phyloP scores from a whole-genome alignment of 2,113 vertebrate genomes.

The Percopsis transmontana region DNA sequence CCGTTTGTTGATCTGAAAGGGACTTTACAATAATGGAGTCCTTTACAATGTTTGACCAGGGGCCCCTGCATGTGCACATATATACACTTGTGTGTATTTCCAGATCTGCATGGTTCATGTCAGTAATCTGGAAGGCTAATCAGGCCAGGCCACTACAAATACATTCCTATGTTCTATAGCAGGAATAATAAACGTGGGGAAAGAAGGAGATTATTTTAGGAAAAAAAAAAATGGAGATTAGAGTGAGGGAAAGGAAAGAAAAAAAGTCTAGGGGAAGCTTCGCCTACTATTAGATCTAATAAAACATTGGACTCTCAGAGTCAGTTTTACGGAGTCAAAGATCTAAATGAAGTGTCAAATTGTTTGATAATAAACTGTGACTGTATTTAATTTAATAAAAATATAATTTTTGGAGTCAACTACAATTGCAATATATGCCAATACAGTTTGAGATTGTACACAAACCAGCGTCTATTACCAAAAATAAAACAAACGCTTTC shows the following conservation, averaged over 20 bases:
- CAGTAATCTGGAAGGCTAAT: slow-evolving; percentile 51
- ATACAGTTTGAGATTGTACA: slow-evolving; percentile 28
- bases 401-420: too few species aligned
- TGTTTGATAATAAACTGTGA: neutral
- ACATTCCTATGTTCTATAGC: slow-evolving; percentile 39
- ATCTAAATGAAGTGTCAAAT: too few species aligned
- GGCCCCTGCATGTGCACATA: neutral
- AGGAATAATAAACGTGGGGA: slow-evolving; percentile 51
- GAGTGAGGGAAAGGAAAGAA: neutral
- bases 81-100: slow-evolving; percentile 11
- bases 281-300: neutral
- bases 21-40: neutral
- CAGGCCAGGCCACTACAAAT: slow-evolving; percentile 43
- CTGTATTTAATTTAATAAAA: neutral
- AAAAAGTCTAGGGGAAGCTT: slow-evolving; percentile 25
- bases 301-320: too few species aligned
- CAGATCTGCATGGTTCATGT: slow-evolving; percentile 26
- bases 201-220: slow-evolving; percentile 26
- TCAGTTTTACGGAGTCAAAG: too few species aligned
- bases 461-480: slow-evolving; percentile 41
- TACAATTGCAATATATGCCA: too few species aligned
- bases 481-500: slow-evolving; percentile 39
- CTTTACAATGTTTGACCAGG: slow-evolving; percentile 3
- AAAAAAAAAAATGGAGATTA: slow-evolving; percentile 1
- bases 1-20: neutral